phyloP scores from a whole-genome alignment of 2,113 vertebrate species.

The Trogon melanurus region DNA sequence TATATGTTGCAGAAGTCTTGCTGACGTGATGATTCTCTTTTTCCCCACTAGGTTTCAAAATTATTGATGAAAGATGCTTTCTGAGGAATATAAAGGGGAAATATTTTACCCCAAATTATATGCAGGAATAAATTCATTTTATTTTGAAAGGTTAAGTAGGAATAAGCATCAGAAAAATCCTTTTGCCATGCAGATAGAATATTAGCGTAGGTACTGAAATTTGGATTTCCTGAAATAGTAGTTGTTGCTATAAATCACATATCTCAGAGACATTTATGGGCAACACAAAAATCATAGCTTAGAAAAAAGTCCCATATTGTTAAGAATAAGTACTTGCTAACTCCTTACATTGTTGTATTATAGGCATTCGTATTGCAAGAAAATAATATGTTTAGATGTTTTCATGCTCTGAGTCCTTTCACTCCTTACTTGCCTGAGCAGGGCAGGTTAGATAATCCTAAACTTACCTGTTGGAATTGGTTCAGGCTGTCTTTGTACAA shows the following conservation, averaged over 20 bases:
- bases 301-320: neutral
- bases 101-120: neutral
- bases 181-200: neutral
- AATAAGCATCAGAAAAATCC: neutral
- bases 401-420: neutral
- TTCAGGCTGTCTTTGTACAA: neutral
- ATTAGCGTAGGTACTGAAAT: neutral
- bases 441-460: neutral
- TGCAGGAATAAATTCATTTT: neutral
- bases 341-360: neutral
- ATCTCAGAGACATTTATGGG: neutral
- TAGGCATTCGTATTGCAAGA: neutral
- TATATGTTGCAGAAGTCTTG: neutral
- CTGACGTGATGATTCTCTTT: neutral
- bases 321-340: neutral
- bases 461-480: neutral
- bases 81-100: neutral
- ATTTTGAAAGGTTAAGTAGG: neutral
- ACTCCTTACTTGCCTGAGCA: neutral
- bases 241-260: neutral
- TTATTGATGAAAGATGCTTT: neutral
- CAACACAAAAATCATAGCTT: neutral
- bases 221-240: neutral
- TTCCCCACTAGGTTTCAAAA: neutral
- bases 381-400: neutral